Conservation (phyloP, 2,888 invertebrate genomes). For the Diaperis boleti region DNA sequence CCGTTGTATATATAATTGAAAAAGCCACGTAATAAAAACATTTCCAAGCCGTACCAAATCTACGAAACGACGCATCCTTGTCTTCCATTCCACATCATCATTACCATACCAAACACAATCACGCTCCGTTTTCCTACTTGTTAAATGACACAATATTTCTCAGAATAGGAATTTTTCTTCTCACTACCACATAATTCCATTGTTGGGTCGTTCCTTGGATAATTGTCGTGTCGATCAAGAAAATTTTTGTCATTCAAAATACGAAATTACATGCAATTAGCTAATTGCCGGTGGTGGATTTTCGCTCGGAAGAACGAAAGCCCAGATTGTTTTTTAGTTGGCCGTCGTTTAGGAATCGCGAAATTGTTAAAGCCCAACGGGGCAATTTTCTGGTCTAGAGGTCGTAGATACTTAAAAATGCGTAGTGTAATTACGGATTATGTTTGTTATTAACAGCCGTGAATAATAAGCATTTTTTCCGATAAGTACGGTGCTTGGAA, state of each 20-base stretch:
- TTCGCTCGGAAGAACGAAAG: no score
- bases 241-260: constrained; percentile 12
- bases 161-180: constrained; percentile 17
- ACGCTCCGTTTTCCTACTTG: constrained; percentile 4
- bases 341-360: neutral
- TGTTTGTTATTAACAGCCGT: constrained; percentile 17
- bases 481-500: neutral
- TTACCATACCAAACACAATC: constrained; percentile 19
- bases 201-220: constrained; percentile 7
- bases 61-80: no score
- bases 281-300: constrained; percentile 4
- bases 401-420: constrained; percentile 11
- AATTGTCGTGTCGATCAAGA: constrained; percentile 8
- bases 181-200: constrained; percentile 20
- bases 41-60: no score
- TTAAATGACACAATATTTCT: constrained; percentile 17
- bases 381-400: constrained; percentile 16
- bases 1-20: no score
- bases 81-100: constrained; percentile 1
- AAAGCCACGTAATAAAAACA: no score
- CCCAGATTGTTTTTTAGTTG: no score
- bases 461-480: constrained; percentile 11
- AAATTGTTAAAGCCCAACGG: neutral
- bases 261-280: constrained; percentile 15
- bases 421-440: neutral